Base-by-base conservation (phyloP, 1,140 invertebrate species). In the Drosophila repleta region DNA sequence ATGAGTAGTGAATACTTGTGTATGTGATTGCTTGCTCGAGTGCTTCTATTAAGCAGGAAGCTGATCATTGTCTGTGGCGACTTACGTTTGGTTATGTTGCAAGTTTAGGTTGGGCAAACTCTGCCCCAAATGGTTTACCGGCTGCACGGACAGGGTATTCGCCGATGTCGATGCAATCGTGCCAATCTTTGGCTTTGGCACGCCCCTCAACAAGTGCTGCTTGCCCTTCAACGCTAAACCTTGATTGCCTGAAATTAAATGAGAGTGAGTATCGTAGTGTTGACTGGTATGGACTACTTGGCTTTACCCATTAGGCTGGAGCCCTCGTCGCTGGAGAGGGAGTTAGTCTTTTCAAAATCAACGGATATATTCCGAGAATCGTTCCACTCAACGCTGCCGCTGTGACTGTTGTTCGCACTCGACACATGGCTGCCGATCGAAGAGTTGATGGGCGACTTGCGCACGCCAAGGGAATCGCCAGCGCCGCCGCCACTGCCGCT, bases 301-400 rank as follows among this genome's bases (percentile, higher is more conserved):
- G 39, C 5, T 18, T 62, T 39, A 91, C 90, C 85, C 71, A 82
- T 69, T 24, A 76, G 68, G 78, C 61, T 91, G 81, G 79, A 91
- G 53, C 93, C 93, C 73, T 93, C 93, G 73, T 93, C 93, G 73
- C 92, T 93, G 43, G 93, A 93, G 76, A 93, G 84, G 15, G 93
- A 93, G 61, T 92, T 93, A 15, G 93, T 93, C 69, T 93, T 92
- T 48, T 93, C 93, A 70, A 92, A 92, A 41, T 93, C 93, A 17
- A 93, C 91, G 1, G 93, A 93, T 7, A 93, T 92, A 52, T 92
- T 92, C 13, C 92, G 85, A 2, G 93, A 93, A 70, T 93, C 95
- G 80, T 95, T 95, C 94, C 96, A 95, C 84, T 96, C 95, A 58
- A 96, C 94, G 37, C 95, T 96, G 69, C 95, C 95, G 84, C 95